These are phyloP conservation scores for Dipus sagitta DNA, from an alignment of 2,797 vertebrate species.

Conservation along the genomic window DNA sequence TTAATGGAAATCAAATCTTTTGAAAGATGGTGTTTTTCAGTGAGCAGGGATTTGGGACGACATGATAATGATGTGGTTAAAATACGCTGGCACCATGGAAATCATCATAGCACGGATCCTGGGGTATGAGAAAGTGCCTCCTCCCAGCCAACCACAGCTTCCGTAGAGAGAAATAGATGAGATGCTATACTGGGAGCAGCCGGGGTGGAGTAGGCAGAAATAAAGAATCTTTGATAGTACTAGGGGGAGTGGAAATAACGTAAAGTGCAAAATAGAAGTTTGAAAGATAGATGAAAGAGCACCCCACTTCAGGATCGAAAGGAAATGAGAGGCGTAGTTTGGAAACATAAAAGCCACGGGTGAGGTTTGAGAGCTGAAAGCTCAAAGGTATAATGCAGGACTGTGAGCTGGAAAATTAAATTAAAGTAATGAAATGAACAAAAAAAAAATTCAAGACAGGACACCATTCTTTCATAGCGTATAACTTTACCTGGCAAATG, in stretches of 20 bases:
- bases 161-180: constrained; percentile 14
- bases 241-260: constrained; percentile 23
- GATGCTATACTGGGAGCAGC: constrained; percentile 37
- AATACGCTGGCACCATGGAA: constrained; percentile 72
- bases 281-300: constrained; percentile 48
- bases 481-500: not conserved
- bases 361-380: not conserved
- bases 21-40: constrained; percentile 76
- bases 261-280: constrained; percentile 36
- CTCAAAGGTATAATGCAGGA: not conserved
- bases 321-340: not conserved
- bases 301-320: constrained; percentile 58
- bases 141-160: constrained; percentile 33
- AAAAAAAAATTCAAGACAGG: not conserved
- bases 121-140: constrained; percentile 65
- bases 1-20: constrained; percentile 78
- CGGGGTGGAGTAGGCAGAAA: not conserved
- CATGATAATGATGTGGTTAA: constrained; percentile 74
- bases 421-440: constrained; percentile 37
- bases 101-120: constrained; percentile 63
- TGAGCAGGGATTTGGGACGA: constrained; percentile 62
- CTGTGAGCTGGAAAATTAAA: not conserved
- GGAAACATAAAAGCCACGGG: not conserved
- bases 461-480: not conserved
- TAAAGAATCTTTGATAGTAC: constrained; percentile 38